Percentiles rank a stretch among this genome's conserved stretches.
These are phyloP conservation scores for Sebastes iracundus DNA, from an alignment of 2,797 vertebrate genomes.

Conservation along the genomic window DNA sequence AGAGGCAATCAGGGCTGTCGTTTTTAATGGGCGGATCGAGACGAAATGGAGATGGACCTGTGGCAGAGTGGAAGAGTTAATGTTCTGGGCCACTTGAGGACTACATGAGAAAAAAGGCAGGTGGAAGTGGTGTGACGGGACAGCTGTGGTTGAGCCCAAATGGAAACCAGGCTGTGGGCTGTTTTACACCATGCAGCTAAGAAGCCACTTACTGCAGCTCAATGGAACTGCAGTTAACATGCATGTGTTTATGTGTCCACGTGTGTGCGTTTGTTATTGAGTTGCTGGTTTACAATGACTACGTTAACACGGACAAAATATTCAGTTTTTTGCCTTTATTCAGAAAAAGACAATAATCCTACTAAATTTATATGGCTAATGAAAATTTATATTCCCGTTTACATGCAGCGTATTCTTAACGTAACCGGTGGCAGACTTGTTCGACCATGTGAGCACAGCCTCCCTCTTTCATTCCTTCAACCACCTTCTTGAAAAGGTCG, in stretches of 20 bases:
- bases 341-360: too few relatives aligned
- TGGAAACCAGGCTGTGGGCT: conserved; percentile 61
- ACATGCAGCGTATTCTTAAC: too few relatives aligned
- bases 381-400: too few relatives aligned
- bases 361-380: too few relatives aligned
- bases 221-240: conserved; percentile 5
- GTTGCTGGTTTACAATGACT: background rate
- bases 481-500: too few relatives aligned
- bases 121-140: conserved; percentile 52
- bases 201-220: conserved; percentile 31
- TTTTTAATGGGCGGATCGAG: conserved; percentile 65
- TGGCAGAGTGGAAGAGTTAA: conserved; percentile 58
- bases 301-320: too few relatives aligned
- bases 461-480: too few relatives aligned
- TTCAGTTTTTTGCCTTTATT: too few relatives aligned
- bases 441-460: too few relatives aligned
- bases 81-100: conserved; percentile 52
- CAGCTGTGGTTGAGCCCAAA: conserved; percentile 52
- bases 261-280: background rate
- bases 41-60: conserved; percentile 61
- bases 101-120: conserved; percentile 47
- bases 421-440: too few relatives aligned
- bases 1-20: conserved; percentile 68
- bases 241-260: background rate
- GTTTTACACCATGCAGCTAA: conserved; percentile 32